Evolutionary conservation across 2,888 invertebrate species (phyloP), one percentile per base, ranked within the genome.

Genomic region (Brachycybe producta): DNA sequence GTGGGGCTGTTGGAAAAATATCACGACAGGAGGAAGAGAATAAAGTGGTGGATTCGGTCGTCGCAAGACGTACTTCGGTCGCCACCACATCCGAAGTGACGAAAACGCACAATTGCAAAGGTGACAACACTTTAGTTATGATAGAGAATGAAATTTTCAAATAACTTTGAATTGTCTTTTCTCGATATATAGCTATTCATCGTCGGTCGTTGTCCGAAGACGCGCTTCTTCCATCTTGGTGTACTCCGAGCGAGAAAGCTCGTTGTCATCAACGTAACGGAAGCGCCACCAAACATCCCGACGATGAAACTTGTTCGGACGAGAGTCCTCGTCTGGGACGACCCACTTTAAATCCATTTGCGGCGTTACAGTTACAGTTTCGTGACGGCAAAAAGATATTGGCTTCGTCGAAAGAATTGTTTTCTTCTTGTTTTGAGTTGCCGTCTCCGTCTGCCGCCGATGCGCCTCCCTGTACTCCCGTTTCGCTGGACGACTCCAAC

Each of bases 361-460:
- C 80, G 52, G 74, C 82, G 7, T 73, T 86, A 43, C n/a, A n/a
- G n/a, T 78, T 79, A 59, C 78, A 82, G 59, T 78, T 82, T 67
- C 77, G 82, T 55, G 85, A 85, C 56, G 84, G 85, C 49, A 82
- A 81, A 68, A 73, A 73, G 55, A 81, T 86, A 55, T 73, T 86
- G 3, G 85, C 84, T 54, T 78, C 78, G 34, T 41, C 54, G 5
- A 48, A 61, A 2, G 76, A 77, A 60, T 64, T 77, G 38, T 83
- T 84, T 63, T 83, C 82, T 41, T 82, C 82, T 5, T 83, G 82
- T 64, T 78, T 81, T 61, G 84, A 83, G 62, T 71, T 84, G 58
- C 80, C 83, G 1, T 80, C 82, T 1, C 80, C 84, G 36, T 57
- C 60, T 4, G 58, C 57, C 21, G 58, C 61, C 3, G 51, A 54